Percentiles rank a stretch among this genome's conserved stretches.
phyloP scores from a whole-genome alignment of 2,113 vertebrate species.

The Rhinolophus sinicus region DNA sequence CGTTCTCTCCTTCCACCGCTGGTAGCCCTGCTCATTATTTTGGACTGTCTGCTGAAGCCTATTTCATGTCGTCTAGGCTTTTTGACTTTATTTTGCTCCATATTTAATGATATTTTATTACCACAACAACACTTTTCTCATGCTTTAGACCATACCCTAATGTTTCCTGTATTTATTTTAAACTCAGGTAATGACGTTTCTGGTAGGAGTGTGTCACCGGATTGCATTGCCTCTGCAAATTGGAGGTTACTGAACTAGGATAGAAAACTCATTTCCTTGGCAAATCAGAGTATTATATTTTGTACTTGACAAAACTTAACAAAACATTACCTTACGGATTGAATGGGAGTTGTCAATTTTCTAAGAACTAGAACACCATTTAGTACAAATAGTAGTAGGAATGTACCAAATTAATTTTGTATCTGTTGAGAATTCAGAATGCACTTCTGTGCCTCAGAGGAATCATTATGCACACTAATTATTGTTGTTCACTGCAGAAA shows the following conservation, averaged over 20 bases:
- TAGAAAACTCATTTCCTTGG: conserved; percentile 30
- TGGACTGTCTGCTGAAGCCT: not conserved
- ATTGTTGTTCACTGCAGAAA: conserved; percentile 49
- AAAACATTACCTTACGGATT: conserved; percentile 42
- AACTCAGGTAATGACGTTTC: not conserved
- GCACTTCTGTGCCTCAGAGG: conserved; percentile 14
- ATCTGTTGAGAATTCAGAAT: conserved; percentile 38
- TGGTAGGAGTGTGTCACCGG: not conserved
- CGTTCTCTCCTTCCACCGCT: not conserved
- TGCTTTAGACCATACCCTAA: not conserved
- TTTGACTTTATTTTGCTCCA: not conserved
- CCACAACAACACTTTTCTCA: not conserved
- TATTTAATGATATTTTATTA: conserved; percentile 18
- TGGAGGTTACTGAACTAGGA: conserved; percentile 17
- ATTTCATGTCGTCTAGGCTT: not conserved
- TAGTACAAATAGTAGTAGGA: not conserved
- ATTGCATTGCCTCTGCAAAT: not conserved
- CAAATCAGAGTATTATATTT: conserved; percentile 12
- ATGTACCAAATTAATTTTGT: conserved; percentile 33
- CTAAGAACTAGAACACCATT: not conserved
- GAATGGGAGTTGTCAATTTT: conserved; percentile 43
- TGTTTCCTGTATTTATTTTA: conserved; percentile 4
- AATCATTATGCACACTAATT: conserved; percentile 59
- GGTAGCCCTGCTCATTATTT: not conserved
- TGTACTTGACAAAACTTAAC: conserved; percentile 35